Base-by-base conservation (phyloP, 1,140 invertebrate species). In the Zaprionus tsacasi region DNA sequence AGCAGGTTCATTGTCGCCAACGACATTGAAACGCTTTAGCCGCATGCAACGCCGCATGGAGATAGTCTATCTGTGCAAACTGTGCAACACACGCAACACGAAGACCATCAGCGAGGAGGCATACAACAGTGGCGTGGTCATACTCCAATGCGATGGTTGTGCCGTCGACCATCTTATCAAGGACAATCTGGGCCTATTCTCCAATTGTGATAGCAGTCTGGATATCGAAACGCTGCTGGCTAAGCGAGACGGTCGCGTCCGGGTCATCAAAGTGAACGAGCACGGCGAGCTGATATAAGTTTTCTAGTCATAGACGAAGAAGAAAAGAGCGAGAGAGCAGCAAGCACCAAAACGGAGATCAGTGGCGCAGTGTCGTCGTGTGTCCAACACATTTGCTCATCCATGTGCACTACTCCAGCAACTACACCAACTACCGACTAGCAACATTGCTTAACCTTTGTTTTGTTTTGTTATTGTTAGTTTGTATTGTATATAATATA, bases 181-280 rank as follows among this genome's bases (percentile, higher is more conserved):
- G 13, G 98, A 99, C 89, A 98, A 99, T 93, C 93, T 98, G 6
- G 96, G 96, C 30, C 98, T 97, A 96, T 98, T 98, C 93, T 92
- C 94, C 1, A 65, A 70, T 33, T 55, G 76, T n/a, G 95, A 97
- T 78, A 95, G 95, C 85, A 76, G 80, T 61, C 95, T 94, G 85
- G 98, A 97, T 86, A 96, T 98, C 86, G 97, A 98, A 93, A 95
- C 96, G 68, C 95, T 98, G 45, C 93, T 98, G 73, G 95, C 94
- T 55, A 94, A 95, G 60, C 97, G 97, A 81, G 96, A 97, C 17
- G 97, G 98, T 40, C 78, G 77, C 13, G 71, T 91, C 15, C 91
- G 87, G 6, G 77, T 92, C 45, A 92, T 92, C 83, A 82, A 92
- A 81, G 91, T 92, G 48, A 92, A 92, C 57, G 91, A 92, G 75